These are phyloP conservation scores for Brachypalpus laphriformis DNA, from an alignment of 2,888 invertebrate genomes.

Conservation along the genomic window DNA sequence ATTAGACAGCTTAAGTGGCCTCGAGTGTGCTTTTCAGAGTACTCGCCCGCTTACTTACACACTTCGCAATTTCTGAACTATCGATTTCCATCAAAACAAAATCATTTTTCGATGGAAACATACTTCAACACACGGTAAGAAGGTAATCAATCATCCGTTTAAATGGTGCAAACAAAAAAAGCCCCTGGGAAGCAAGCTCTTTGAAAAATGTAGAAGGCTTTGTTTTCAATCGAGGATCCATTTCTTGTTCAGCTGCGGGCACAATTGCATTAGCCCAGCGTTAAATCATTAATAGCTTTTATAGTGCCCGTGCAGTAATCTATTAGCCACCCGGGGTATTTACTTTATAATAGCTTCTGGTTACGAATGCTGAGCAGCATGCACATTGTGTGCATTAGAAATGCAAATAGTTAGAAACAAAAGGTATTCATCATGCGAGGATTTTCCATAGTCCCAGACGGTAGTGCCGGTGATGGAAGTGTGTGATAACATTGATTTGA, in stretches of 20 bases:
- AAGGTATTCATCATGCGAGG: background rate
- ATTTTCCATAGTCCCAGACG: background rate
- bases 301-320: background rate
- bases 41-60: background rate
- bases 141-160: constrained; percentile 13
- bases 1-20: background rate
- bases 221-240: background rate
- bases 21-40: background rate
- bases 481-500: background rate
- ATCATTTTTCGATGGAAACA: background rate
- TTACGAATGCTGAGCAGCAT: background rate
- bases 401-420: constrained; percentile 9
- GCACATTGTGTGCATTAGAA: background rate
- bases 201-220: constrained; percentile 1
- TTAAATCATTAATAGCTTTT: constrained; percentile 20
- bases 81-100: constrained; percentile 31
- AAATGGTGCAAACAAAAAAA: constrained; percentile 25
- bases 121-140: background rate
- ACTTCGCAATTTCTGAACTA: constrained; percentile 1
- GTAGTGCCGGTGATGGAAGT: background rate
- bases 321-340: background rate
- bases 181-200: background rate
- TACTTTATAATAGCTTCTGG: background rate
- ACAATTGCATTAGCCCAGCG: constrained; percentile 6
- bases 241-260: background rate